phyloP scores from a whole-genome alignment of 2,113 vertebrate species.

The Pandion haliaetus region DNA sequence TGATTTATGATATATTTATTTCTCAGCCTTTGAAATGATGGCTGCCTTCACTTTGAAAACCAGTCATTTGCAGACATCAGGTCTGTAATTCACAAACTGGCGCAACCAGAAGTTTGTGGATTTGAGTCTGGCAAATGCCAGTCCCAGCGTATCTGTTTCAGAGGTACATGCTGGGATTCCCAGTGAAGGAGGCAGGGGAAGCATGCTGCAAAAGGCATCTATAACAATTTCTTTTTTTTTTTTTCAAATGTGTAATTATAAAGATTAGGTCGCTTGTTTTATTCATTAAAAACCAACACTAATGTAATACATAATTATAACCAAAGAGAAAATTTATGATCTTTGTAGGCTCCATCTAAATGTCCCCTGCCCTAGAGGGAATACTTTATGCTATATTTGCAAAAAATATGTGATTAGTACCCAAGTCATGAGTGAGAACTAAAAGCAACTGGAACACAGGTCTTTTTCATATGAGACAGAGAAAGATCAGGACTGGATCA shows the following conservation, averaged over 20 bases:
- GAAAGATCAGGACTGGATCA: background rate
- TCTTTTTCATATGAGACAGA: background rate
- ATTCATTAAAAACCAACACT: background rate
- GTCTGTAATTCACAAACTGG: conserved; percentile 54
- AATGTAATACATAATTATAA: background rate
- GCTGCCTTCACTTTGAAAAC: conserved; percentile 12
- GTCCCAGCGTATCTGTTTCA: background rate
- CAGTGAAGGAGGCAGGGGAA: background rate
- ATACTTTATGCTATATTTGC: background rate
- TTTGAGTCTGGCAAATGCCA: background rate
- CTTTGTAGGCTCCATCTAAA: background rate
- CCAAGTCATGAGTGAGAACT: background rate
- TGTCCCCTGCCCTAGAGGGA: background rate
- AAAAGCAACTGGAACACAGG: background rate
- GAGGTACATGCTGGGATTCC: conserved; percentile 24
- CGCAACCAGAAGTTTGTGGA: conserved; percentile 25
- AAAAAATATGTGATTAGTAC: background rate
- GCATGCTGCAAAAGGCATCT: background rate
- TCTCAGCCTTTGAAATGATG: conserved; percentile 23
- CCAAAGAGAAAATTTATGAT: background rate
- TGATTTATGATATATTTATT: conserved; percentile 44
- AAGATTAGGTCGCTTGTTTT: background rate
- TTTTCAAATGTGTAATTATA: background rate
- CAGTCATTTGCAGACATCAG: conserved; percentile 41
- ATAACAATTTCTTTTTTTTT: background rate